Evolutionary conservation across 1,140 invertebrate species (phyloP), one percentile per base, ranked within the genome.

Genomic region (Halictus rubicundus): DNA sequence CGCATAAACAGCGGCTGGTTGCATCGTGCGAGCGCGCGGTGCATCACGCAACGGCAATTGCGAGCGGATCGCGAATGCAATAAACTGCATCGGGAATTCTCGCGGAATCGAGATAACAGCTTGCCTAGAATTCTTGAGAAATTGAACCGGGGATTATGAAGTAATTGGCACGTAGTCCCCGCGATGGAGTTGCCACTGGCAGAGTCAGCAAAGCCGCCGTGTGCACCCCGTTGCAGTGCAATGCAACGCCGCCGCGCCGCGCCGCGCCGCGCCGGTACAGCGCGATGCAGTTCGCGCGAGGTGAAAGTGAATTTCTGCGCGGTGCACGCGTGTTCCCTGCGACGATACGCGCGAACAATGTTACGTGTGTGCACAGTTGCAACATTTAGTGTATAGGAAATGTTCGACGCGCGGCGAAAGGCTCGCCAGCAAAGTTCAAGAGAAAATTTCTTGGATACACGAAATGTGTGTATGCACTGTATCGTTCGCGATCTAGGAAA

Each of bases 281-380:
- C 9, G 9, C 42, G 42, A 10, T 10, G 71, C 64, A 71, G 78
- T 77, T 59, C 80, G 78, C 68, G 75, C 61, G 78, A 86, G 86
- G 89, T 90, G 88, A 89, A 90, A 90, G 89, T 90, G 88, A 89
- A 88, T 87, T 88, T 90, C 88, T 83, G 70, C 65, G 73, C 61
- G 80, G 80, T 76, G 61, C 63, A 74, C 83, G 79, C 84, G 66
- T 81, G 80, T 76, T 65, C 65, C 70, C 59, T 21, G n/a, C 54
- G 54, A 57, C 74, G 37, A 71, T 16, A 19, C 78, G 42, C 39
- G 60, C 57, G 54, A 60, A 72, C 68, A 78, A 65, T 84, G 25
- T 73, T 73, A 65, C 70, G 27, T 57, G 42, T 65, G 23, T 39
- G 49, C 19, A 74, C 65, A 32, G 52, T 82, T 74, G 46, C 60